Percentiles rank a stretch among this genome's conserved stretches.
These are phyloP conservation scores for Thecophora atra DNA, from an alignment of 2,888 invertebrate genomes.

Conservation along the genomic window DNA sequence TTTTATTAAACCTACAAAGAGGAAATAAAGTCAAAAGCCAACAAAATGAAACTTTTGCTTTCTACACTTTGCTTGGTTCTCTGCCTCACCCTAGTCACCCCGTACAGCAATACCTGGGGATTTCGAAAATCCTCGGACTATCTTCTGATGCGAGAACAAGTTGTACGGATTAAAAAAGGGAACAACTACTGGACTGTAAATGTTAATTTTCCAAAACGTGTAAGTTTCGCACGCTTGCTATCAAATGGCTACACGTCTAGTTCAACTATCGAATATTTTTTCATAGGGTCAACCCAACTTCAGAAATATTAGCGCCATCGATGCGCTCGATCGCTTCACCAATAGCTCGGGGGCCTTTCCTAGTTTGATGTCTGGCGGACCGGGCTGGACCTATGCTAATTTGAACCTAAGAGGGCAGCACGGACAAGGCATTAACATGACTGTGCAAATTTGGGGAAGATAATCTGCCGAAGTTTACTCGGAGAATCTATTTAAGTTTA, in stretches of 20 bases:
- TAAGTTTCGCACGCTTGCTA: slow-evolving; percentile 37
- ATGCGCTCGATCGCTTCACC: slow-evolving; percentile 52
- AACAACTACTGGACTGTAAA: slow-evolving; percentile 39
- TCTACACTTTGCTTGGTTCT: slow-evolving; percentile 30
- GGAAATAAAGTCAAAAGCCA: no score
- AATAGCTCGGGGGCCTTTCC: slow-evolving; percentile 52
- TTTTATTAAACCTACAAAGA: no score
- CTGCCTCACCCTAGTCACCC: slow-evolving; percentile 38
- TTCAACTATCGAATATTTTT: slow-evolving; percentile 9
- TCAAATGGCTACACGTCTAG: background rate
- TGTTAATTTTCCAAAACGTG: slow-evolving; percentile 43
- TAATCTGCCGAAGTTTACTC: background rate
- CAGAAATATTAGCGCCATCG: slow-evolving; percentile 46
- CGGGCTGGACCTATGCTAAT: slow-evolving; percentile 42
- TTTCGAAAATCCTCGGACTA: slow-evolving; percentile 31
- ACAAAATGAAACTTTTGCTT: slow-evolving; percentile 13
- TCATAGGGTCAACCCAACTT: slow-evolving; percentile 38
- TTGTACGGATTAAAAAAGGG: slow-evolving; percentile 37
- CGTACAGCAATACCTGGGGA: slow-evolving; percentile 42
- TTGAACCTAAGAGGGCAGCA: slow-evolving; percentile 48
- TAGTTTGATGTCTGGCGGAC: slow-evolving; percentile 52
- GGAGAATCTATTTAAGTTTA: background rate
- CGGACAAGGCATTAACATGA: slow-evolving; percentile 51
- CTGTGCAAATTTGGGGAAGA: slow-evolving; percentile 52
- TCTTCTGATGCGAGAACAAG: slow-evolving; percentile 41